Base-by-base conservation (phyloP, 2,113 vertebrate species). In the Sphaerodactylus townsendi region DNA sequence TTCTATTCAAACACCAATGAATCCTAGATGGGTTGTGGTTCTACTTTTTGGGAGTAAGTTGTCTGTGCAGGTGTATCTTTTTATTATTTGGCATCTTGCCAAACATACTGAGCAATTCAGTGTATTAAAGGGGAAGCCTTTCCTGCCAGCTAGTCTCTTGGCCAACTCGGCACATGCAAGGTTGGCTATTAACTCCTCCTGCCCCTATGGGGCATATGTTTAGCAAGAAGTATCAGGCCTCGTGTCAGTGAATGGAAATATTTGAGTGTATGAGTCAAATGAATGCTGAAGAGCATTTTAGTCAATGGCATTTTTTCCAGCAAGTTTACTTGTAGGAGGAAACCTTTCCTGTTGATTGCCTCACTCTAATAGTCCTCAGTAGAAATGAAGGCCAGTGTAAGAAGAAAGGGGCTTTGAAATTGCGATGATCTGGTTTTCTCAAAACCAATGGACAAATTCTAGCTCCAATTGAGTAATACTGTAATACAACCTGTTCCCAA, bases 71-170 rank as follows among this genome's bases (percentile, higher is more conserved):
- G 53, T 77, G 81, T 39, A 5, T 0, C 0, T 88, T 68, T 76
- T 86, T 91, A 72, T 59, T 81, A n/a, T 87, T 92, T 71, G 23
- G 30, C 15, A 5, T 13, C 77, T 87, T 50, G 13, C 65, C 11
- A 35, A 37, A 15, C 35, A 81, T 71, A 59, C 30, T 35, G 37
- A 48, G 48, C 86, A 89, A 73, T 86, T 71, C 39, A 79, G 10
- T 86, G 17, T 70, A 56, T 48, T 74, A 76, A 35, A 87, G 62
- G 74, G 81, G 50, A 89, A 0, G 0, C 59, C n/a, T 83, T 74
- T 84, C 70, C n/a, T 75, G 21, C 65, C 30, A 88, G 71, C 35
- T 35, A 4, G 6, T 75, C 73, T 82, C 14, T 0, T 39, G 33
- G 69, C 66, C 71, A 79, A 46, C 33, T 79, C 77, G 69, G 9